Evolutionary conservation across 1,140 invertebrate species (phyloP), one percentile per base, ranked within the genome.

Genomic region (Habropoda laboriosa): DNA sequence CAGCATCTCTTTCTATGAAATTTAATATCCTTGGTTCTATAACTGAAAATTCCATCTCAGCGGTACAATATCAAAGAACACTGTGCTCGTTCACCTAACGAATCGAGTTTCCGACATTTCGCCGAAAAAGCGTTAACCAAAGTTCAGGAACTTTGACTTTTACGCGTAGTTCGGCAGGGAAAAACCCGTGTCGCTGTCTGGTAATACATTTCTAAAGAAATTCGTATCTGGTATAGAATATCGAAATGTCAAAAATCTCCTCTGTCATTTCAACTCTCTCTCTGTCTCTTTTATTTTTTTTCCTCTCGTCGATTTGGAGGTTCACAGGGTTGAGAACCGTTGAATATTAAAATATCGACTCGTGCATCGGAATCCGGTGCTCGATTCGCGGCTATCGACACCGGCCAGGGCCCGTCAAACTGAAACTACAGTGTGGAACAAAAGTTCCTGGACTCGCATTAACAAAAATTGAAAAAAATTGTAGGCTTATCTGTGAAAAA

Each of bases 281-380:
- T 60, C 10, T 18, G 2, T 61, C 13, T 27, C 24, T 1, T n/a
- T n/a, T n/a, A n/a, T n/a, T n/a, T n/a, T n/a, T n/a, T n/a, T n/a
- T 30, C 21, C 2, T 21, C 21, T 32, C 21, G 53, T 16, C 57
- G 5, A 6, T 49, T 73, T 61, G 61, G 57, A 38, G 7, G 10
- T 49, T 42, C 18, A 6, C 35, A 6, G 27, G 1, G 42, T 13
- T 12, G 57, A 61, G 70, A 45, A 73, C 16, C 16, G 53, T 42
- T 49, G 63, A 68, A 68, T 76, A 68, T 76, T 47, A 68, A 76
- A 68, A 76, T 76, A 76, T 76, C 51, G 74, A 38, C 40, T 68
- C 27, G 38, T 32, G 38, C 16, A 68, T 67, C 38, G 58, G 70
- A 32, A 45, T 57, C 18, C 68, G 32, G 7, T 42, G 51, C 67